Percentiles rank a stretch among this genome's conserved stretches.
Conservation (phyloP, 2,797 vertebrate species). For the Agapornis canus region DNA sequence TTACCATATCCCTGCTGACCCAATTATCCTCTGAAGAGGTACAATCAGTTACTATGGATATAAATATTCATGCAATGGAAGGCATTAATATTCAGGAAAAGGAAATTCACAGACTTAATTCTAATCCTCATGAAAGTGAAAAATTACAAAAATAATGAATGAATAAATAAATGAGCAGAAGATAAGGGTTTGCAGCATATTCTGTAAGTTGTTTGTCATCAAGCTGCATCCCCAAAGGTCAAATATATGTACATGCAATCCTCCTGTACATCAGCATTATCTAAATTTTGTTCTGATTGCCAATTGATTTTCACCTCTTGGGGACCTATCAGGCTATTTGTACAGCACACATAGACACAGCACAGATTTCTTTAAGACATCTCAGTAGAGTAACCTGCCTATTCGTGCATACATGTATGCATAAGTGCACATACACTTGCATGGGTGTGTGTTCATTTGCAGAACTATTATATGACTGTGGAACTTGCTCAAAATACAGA, state of each 20-base stretch:
- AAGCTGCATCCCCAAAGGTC: not conserved
- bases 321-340: not conserved
- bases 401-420: accelerated
- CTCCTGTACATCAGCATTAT: not conserved
- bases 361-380: not conserved
- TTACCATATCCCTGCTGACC: not conserved
- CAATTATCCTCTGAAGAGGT: not conserved
- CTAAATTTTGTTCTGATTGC: not conserved
- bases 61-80: not conserved
- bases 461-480: not conserved
- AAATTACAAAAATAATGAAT: not conserved
- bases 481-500: not conserved
- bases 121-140: not conserved
- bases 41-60: not conserved
- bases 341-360: not conserved
- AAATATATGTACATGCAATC: accelerated
- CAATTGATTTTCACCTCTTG: not conserved
- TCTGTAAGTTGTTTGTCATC: not conserved
- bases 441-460: accelerated
- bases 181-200: not conserved
- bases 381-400: not conserved
- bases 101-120: not conserved
- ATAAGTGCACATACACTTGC: not conserved
- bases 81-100: not conserved
- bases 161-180: not conserved